Conservation (phyloP, 2,888 invertebrate genomes). For the Acleris cristana region DNA sequence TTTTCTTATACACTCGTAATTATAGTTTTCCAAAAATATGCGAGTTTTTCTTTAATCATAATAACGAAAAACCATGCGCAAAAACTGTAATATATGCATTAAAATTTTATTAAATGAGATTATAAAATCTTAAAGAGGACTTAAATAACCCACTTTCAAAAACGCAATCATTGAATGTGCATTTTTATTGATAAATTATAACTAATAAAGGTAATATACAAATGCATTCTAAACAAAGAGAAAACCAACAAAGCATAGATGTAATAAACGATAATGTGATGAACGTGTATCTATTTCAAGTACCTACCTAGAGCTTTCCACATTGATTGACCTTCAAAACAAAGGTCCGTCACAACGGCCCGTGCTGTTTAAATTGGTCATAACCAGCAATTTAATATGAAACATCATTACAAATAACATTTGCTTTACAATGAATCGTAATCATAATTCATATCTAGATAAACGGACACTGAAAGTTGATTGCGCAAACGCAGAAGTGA, state of each 20-base stretch:
- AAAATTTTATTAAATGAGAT: not conserved
- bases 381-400: constrained; percentile 41
- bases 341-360: constrained; percentile 18
- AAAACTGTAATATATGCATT: not conserved
- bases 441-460: constrained; percentile 70
- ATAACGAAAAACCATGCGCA: not conserved
- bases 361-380: constrained; percentile 31
- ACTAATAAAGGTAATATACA: too few relatives aligned
- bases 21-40: too few relatives aligned
- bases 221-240: not conserved
- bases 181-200: too few relatives aligned
- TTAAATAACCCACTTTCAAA: not conserved
- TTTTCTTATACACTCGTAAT: too few relatives aligned
- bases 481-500: constrained; percentile 62
- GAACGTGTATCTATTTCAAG: constrained; percentile 25
- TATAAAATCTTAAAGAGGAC: not conserved
- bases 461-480: constrained; percentile 65
- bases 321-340: constrained; percentile 23
- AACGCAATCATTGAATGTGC: not conserved
- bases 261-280: constrained; percentile 6
- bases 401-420: constrained; percentile 59
- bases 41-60: too few relatives aligned
- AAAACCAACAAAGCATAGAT: not conserved
- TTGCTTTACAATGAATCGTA: constrained; percentile 77
- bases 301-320: constrained; percentile 7